Evolutionary conservation across 2,888 invertebrate species (phyloP).

Genomic region (Patella caerulea): DNA sequence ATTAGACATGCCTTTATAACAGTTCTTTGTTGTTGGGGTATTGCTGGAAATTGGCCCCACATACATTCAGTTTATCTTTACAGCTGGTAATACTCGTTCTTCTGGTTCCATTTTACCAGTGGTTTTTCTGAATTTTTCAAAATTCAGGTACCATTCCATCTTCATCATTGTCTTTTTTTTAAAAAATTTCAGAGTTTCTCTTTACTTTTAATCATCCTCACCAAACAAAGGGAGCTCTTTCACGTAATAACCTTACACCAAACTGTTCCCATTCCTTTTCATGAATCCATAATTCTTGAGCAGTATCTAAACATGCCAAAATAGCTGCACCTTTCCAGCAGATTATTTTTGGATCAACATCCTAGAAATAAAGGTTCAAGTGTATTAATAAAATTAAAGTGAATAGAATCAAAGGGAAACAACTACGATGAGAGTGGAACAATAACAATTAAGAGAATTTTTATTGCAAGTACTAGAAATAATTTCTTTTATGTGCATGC

Average conservation of each 20-base stretch:
- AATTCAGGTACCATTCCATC: too few relatives aligned
- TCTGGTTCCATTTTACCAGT: too few relatives aligned
- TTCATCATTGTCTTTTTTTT: too few relatives aligned
- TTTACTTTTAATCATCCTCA: conserved; percentile 40
- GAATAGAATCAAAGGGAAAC: neutral
- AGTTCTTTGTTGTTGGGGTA: too few relatives aligned
- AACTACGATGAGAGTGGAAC: neutral
- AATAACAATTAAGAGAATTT: neutral
- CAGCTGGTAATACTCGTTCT: too few relatives aligned
- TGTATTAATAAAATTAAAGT: conserved; percentile 5
- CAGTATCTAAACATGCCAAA: conserved; percentile 92
- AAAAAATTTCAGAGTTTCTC: neutral
- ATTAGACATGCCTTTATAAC: too few relatives aligned
- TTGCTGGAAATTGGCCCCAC: too few relatives aligned
- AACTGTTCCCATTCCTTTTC: conserved; percentile 87
- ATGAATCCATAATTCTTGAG: conserved; percentile 92
- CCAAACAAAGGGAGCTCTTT: conserved; percentile 87
- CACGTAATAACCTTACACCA: conserved; percentile 88
- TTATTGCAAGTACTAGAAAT: neutral
- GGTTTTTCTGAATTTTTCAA: too few relatives aligned
- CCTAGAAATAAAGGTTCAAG: conserved; percentile 48
- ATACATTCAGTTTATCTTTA: too few relatives aligned
- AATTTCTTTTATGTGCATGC: neutral
- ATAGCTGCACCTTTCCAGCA: conserved; percentile 94
- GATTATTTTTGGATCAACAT: conserved; percentile 90